Evolutionary conservation across 2,797 vertebrate genomes (phyloP).

Genomic region (Knipowitschia caucasica): DNA sequence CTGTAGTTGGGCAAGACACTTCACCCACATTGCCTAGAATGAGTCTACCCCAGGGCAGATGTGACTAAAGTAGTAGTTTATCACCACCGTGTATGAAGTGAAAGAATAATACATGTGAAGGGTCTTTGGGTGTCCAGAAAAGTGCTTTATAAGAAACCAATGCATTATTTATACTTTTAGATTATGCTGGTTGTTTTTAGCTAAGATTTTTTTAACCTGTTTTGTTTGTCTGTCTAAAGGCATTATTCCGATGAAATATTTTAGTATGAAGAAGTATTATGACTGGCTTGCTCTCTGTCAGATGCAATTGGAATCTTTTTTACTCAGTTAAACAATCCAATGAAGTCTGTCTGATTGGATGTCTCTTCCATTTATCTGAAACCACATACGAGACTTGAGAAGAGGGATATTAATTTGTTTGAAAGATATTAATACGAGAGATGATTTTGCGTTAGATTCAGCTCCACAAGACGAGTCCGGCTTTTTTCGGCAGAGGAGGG

Average conservation of each 20-base stretch:
- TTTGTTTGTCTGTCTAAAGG: too few species aligned
- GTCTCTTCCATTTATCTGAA: neutral
- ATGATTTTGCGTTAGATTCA: slow-evolving; percentile 22
- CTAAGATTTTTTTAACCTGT: too few species aligned
- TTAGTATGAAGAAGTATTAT: neutral
- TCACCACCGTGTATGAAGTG: too few species aligned
- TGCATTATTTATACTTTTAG: too few species aligned
- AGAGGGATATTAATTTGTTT: slow-evolving; percentile 26
- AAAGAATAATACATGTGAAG: too few species aligned
- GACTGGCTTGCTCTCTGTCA: neutral
- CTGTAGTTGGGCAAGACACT: too few species aligned
- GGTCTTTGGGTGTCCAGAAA: too few species aligned
- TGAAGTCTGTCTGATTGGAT: neutral
- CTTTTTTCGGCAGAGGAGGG: slow-evolving; percentile 10
- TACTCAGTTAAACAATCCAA: neutral
- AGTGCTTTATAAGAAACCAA: too few species aligned
- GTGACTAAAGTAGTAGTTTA: too few species aligned
- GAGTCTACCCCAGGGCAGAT: too few species aligned
- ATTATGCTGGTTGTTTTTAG: too few species aligned
- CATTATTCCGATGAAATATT: neutral
- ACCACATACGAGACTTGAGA: slow-evolving; percentile 3
- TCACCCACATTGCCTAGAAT: too few species aligned
- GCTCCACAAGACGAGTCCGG: slow-evolving; percentile 6
- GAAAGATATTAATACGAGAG: slow-evolving; percentile 19
- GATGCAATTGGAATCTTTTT: neutral